Percentiles rank a stretch among this genome's conserved stretches.
Evolutionary conservation across 1,140 invertebrate genomes (phyloP).

Genomic region (Drosophila triauraria): DNA sequence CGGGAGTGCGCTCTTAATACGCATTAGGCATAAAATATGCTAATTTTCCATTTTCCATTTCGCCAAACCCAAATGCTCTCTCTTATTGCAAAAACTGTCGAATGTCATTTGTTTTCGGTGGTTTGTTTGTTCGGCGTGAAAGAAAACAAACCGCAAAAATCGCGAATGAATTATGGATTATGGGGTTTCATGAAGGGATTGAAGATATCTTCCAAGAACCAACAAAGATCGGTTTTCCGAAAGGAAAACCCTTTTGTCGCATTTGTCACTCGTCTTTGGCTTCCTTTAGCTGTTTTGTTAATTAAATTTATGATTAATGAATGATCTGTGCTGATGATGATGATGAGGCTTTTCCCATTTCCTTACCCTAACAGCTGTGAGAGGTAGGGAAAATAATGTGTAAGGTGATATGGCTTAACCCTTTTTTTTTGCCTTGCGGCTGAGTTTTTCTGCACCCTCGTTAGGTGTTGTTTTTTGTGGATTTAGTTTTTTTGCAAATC

Average conservation of each 20-base stretch:
- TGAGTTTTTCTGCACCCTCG: constrained; percentile 33
- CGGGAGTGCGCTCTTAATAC: constrained; percentile 35
- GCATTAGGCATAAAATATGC: constrained; percentile 68
- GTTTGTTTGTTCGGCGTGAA: constrained; percentile 41
- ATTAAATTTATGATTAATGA: constrained; percentile 84
- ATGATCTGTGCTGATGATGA: constrained; percentile 44
- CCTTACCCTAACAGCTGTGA: constrained; percentile 68
- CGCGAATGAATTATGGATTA: constrained; percentile 63
- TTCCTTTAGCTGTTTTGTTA: constrained; percentile 66
- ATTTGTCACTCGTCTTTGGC: constrained; percentile 36
- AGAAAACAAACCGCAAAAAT: constrained; percentile 62
- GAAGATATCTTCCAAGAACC: constrained; percentile 6
- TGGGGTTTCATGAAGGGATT: constrained; percentile 25
- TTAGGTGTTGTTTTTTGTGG: constrained; percentile 17
- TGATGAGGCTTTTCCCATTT: constrained; percentile 54
- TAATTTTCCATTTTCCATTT: constrained; percentile 41
- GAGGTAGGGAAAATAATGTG: constrained; percentile 14
- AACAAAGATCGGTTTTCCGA: constrained; percentile 20
- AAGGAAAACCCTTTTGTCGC: constrained; percentile 56
- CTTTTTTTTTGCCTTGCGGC: constrained; percentile 41
- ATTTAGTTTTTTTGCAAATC: constrained; percentile 53
- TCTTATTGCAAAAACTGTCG: constrained; percentile 51
- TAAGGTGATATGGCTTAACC: constrained; percentile 70
- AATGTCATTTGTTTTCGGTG: constrained; percentile 45
- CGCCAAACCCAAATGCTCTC: not conserved